A percentile compares a stretch with the other conserved stretches of the same genome.
Conservation (phyloP, 2,113 vertebrate genomes). For the Onychostruthus taczanowskii region DNA sequence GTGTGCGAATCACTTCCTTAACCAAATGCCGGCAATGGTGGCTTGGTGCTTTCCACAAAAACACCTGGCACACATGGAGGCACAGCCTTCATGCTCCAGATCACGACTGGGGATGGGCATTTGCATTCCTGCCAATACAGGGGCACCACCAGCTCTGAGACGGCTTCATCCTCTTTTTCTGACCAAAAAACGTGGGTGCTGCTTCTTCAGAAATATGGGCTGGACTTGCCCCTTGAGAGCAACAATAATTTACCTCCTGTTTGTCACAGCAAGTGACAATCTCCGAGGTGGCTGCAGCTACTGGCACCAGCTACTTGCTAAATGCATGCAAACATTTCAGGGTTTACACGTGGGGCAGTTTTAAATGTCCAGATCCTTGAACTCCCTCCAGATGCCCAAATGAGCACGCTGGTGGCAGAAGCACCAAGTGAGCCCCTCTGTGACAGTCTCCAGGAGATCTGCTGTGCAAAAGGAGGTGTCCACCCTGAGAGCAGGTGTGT, state of each 20-base stretch:
- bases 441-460: not conserved
- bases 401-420: accelerated
- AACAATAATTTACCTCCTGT: not conserved
- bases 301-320: not conserved
- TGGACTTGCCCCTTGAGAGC: not conserved
- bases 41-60: not conserved
- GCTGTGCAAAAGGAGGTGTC: not conserved
- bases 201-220: not conserved
- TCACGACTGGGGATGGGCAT: not conserved
- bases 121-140: not conserved
- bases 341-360: not conserved
- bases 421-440: not conserved
- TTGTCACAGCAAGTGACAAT: not conserved
- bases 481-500: not conserved
- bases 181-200: not conserved
- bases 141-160: not conserved
- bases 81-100: not conserved
- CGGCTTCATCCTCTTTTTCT: not conserved
- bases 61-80: not conserved
- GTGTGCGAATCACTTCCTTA: conserved; percentile 36
- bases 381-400: not conserved
- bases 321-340: not conserved
- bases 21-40: not conserved
- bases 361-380: not conserved
- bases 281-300: not conserved